Evolutionary conservation across 2,113 vertebrate species (phyloP), one percentile per base, ranked within the genome.

Genomic region (Lepisosteus osseus): DNA sequence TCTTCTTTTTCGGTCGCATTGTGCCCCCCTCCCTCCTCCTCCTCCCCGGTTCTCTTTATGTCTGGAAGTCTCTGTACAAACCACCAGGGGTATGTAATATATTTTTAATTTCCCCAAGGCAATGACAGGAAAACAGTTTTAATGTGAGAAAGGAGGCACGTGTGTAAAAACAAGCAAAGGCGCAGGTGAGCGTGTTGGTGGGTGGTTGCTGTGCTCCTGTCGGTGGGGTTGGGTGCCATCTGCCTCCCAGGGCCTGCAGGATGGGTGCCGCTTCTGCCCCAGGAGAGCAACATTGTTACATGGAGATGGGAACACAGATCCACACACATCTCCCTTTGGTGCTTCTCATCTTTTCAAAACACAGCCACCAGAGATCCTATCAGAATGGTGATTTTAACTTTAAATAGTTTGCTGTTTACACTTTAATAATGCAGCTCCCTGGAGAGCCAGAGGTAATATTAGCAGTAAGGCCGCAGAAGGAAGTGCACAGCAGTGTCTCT

Each of bases 81-180:
- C 85, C 90, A 84, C 90, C 86, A 77, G 90, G 90, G 90, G 86
- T 90, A 87, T 86, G 88, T 91, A 90, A 90, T 92, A 88, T 90
- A 88, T 88, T 89, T 91, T 91, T 91, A 90, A 92, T 92, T 92
- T 91, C 90, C 90, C 90, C 80, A 88, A 87, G 90, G 90, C 85
- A 81, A 74, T 76, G 79, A 82, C 88, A 89, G 88, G 88, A 91
- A 92, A 91, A 91, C 89, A 91, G 86, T 85, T 86, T 82, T 76
- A 75, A 82, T 86, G 77, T 80, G 68, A 80, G 83, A 82, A 79
- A 69, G 65, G 81, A 81, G 81, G 74, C 11, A 44, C 8, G 40
- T 63, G 54, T 17, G 55, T 45, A 63, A 69, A 68, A 54, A 29
- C 57, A 57, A 62, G 76, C 74, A 51, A 72, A 42, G 71, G 68